Base-by-base conservation (phyloP, 2,113 vertebrate genomes). In the Tringa solitaria region DNA sequence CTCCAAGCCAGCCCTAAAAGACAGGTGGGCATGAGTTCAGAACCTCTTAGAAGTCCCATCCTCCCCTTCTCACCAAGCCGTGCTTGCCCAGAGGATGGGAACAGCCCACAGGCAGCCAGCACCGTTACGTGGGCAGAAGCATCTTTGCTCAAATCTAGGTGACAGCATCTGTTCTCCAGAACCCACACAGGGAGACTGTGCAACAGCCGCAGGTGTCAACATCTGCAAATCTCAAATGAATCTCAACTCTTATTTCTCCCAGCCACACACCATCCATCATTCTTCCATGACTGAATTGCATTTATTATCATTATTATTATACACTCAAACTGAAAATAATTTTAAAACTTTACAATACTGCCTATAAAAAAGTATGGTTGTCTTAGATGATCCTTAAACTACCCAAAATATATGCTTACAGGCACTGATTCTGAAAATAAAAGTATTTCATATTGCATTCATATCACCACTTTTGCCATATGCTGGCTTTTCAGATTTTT, bases 111-210 rank as follows among this genome's bases (percentile, higher is more conserved):
- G 28, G 41, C 14, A 3, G 16, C n/a, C 45, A 39, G 51, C 48
- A 46, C 8, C 2, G 7, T 7, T 1, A 3, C 0, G 0, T 7
- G 6, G 26, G 35, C 16, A 70, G 1, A 5, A 45, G 28, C n/a
- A 39, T 1, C 63, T 53, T 27, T 10, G 7, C 23, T 18, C 35
- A 10, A 14, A 12, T 6, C 5, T 0, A 5, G 16, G 26, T 4
- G 28, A 10, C 4, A 1, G 50, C 8, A 9, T 26, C 21, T 7
- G 6, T 21, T 33, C 32, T 54, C 7, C 64, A 4, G 1, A 13
- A 22, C 9, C n/a, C 63, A 9, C 3, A 4, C 8, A 8, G 10
- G 63, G 33, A 39, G 37, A 16, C 27, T 5, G 37, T 23, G 57
- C 41, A 53, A 32, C 68, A 32, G 5, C 23, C n/a, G 10, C 37